These are phyloP conservation scores for Siniperca knerii DNA, from an alignment of 2,113 vertebrate genomes.

Conservation along the genomic window DNA sequence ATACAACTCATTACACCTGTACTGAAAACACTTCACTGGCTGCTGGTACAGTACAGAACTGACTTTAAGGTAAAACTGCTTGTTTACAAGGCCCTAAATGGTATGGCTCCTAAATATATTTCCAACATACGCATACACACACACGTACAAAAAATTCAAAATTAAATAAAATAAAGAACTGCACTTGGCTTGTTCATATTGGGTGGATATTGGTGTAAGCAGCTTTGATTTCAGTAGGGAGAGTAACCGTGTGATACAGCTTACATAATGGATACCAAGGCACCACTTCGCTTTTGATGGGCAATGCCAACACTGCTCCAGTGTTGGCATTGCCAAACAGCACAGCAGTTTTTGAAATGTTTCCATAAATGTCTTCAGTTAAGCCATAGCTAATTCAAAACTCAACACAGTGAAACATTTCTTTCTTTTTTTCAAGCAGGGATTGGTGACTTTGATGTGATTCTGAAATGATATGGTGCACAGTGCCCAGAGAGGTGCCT, in stretches of 20 bases:
- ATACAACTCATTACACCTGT: no score
- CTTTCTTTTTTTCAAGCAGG: conserved; percentile 5
- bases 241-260: conserved; percentile 18
- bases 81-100: no score
- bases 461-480: conserved; percentile 59
- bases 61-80: no score
- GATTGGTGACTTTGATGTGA: conserved; percentile 67
- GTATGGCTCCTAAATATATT: no score
- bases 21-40: no score
- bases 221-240: conserved; percentile 48
- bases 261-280: conserved; percentile 32
- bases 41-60: no score
- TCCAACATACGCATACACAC: not conserved
- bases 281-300: conserved; percentile 34
- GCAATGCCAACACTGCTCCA: conserved; percentile 27
- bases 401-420: conserved; percentile 32
- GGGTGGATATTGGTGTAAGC: not conserved
- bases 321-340: no score
- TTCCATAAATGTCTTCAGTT: conserved; percentile 52
- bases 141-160: not conserved
- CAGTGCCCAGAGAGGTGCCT: conserved; percentile 65
- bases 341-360: not conserved
- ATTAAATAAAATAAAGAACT: not conserved
- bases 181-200: not conserved
- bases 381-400: conserved; percentile 48